phyloP scores from a whole-genome alignment of 2,113 vertebrate genomes.

The Istiophorus platypterus region DNA sequence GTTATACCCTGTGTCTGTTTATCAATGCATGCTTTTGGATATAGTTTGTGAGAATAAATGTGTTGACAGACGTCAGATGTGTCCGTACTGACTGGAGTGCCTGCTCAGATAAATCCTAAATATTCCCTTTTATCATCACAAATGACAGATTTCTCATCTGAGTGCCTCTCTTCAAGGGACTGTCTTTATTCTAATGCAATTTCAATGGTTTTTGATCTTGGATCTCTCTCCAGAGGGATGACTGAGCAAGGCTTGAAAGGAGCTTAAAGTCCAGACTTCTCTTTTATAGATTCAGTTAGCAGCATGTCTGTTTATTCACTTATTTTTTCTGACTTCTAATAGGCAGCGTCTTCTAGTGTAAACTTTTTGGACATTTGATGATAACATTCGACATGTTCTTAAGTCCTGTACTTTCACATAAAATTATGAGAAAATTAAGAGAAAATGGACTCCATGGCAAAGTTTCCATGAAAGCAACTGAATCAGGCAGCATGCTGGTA shows the following conservation, averaged over 20 bases:
- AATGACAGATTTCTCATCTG: slow-evolving; percentile 73
- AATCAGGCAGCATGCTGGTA: slow-evolving; percentile 14
- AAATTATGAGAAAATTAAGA: too few species aligned
- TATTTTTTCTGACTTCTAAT: neutral
- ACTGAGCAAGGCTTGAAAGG: slow-evolving; percentile 50
- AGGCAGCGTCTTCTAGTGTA: neutral
- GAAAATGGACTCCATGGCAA: neutral
- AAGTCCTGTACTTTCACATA: neutral
- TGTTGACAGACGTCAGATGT: slow-evolving; percentile 33
- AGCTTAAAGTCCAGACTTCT: slow-evolving; percentile 60
- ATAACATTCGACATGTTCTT: neutral
- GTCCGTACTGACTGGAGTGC: slow-evolving; percentile 28
- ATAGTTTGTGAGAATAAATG: neutral
- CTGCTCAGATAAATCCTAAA: slow-evolving; percentile 61
- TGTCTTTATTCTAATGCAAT: slow-evolving; percentile 69
- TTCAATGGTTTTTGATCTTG: slow-evolving; percentile 66
- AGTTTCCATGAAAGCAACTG: neutral
- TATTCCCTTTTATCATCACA: slow-evolving; percentile 78
- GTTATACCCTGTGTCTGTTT: neutral
- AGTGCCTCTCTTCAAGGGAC: slow-evolving; percentile 68
- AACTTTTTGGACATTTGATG: slow-evolving; percentile 6
- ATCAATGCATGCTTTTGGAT: neutral
- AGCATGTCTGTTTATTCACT: neutral
- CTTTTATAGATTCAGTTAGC: slow-evolving; percentile 42
- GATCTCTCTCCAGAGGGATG: slow-evolving; percentile 50